Evolutionary conservation across 2,113 vertebrate species (phyloP), one percentile per base, ranked within the genome.

Genomic region (Aspidoscelis tigris): DNA sequence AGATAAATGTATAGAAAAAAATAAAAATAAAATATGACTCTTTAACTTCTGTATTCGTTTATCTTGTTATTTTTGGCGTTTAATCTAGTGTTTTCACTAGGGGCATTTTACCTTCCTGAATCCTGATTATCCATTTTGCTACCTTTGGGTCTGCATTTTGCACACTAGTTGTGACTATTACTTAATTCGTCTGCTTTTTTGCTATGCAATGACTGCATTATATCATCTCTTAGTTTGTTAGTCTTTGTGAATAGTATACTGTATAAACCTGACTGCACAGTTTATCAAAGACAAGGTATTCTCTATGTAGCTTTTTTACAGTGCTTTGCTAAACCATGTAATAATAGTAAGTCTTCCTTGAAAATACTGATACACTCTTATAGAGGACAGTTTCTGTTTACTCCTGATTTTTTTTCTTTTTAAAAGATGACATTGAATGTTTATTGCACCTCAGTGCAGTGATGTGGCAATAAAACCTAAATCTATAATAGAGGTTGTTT

Each of bases 141-240:
- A 97, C 94, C 88, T 97, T 97, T 97, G 95, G 95, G 97, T 98
- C 97, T 97, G 98, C 97, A 96, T 97, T 99, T 98, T 98, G 97
- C 97, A 99, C 97, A 99, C 96, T 98, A 98, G 97, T 96, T 94
- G 95, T 97, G 97, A 95, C 93, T 97, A 97, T 97, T 96, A 97
- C 96, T 97, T 96, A 96, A 88, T 90, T 98, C 98, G 98, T 98
- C 94, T 96, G 98, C 98, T 98, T 99, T 85, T 94, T 96, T 98
- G 98, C 99, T 98, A 98, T 98, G 97, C 98, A 98, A 98, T 95
- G 96, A 98, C 92, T 96, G 97, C 97, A 97, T 96, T 96, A 91
- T 97, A 96, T 95, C 96, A 97, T 96, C 93, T 97, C 95, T 96
- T 96, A 96, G 95, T 96, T 94, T 89, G 84, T 94, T 95, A 95